Base-by-base conservation (phyloP, 1,140 invertebrate genomes). In the Pogonus chalceus region DNA sequence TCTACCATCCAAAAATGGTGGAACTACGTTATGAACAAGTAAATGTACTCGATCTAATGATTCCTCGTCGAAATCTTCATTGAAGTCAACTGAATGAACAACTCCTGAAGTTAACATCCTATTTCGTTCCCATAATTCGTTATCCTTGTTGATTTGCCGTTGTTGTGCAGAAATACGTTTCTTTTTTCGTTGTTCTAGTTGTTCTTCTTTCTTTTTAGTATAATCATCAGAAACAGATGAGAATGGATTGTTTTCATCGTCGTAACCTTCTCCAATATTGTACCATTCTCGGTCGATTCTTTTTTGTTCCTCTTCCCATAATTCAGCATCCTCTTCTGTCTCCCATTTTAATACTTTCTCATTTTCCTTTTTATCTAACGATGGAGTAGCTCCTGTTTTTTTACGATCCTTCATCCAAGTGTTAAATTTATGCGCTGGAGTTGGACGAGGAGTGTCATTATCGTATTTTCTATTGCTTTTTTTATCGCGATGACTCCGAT, bases 111-210 rank as follows among this genome's bases (percentile, higher is more conserved):
- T 94, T 9, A 98, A 76, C 90, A 99, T 96, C 57, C 96, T 80
- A 76, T 99, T 99, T 10, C 93, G 82, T 71, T 99, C 97, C 97
- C 97, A 99, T 31, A 96, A 74, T 68, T 98, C 95, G 70, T 97
- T 98, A 71, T 99, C 96, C 69, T 93, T 94, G 70, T 96, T 90
- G 69, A 84, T 96, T 73, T 98, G 94, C 49, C 92, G 78, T 62
- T 96, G 88, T 65, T 95, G 90, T 0, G 93, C 95, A 2, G 92
- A 94, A 68, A 97, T 84, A 43, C 92, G 81, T 66, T 95, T 92
- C 56, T 90, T 90, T 51, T 92, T 85, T 59, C 84, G 83, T 61
- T 92, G 87, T 68, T 95, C 90, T 23, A 96, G 69, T 60, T 96
- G 89, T 66, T 90, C 85, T 70, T 96, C 93, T 63, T 95, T 95